phyloP scores from a whole-genome alignment of 2,797 vertebrate genomes.

The Astyanax mexicanus region DNA sequence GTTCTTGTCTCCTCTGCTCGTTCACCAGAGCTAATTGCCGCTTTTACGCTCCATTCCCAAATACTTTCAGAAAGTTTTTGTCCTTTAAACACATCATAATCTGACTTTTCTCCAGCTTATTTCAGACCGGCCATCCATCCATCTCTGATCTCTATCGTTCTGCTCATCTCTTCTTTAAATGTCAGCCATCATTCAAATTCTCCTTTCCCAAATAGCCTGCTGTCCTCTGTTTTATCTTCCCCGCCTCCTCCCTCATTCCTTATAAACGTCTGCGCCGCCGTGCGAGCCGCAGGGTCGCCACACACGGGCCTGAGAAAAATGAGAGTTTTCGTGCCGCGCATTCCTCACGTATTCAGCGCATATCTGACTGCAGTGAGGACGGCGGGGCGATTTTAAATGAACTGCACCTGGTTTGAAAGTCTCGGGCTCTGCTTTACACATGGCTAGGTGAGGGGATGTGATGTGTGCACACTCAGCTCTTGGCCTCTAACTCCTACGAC shows the following conservation, averaged over 20 bases:
- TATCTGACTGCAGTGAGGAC: neutral
- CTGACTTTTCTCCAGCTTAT: neutral
- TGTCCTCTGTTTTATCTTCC: neutral
- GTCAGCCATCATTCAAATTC: slow-evolving; percentile 1
- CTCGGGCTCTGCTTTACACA: neutral
- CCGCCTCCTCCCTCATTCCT: neutral
- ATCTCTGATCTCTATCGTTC: slow-evolving; percentile 5
- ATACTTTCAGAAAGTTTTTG: neutral
- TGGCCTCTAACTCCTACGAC: neutral
- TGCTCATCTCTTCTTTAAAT: slow-evolving; percentile 3
- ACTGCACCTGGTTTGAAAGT: neutral
- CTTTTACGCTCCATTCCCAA: neutral
- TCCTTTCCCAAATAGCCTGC: neutral
- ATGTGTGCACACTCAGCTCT: slow-evolving; percentile 24
- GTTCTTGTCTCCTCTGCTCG: neutral
- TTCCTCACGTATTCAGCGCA: neutral
- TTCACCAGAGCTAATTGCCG: neutral
- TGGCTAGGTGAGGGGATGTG: slow-evolving; percentile 1
- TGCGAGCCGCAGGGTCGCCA: neutral
- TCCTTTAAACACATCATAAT: neutral
- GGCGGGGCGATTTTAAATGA: neutral
- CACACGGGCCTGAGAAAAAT: slow-evolving; percentile 1
- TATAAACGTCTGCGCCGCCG: neutral
- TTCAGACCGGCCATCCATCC: neutral
- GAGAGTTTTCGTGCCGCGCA: neutral